Evolutionary conservation across 2,113 vertebrate species (phyloP).

Genomic region (Jaculus jaculus): DNA sequence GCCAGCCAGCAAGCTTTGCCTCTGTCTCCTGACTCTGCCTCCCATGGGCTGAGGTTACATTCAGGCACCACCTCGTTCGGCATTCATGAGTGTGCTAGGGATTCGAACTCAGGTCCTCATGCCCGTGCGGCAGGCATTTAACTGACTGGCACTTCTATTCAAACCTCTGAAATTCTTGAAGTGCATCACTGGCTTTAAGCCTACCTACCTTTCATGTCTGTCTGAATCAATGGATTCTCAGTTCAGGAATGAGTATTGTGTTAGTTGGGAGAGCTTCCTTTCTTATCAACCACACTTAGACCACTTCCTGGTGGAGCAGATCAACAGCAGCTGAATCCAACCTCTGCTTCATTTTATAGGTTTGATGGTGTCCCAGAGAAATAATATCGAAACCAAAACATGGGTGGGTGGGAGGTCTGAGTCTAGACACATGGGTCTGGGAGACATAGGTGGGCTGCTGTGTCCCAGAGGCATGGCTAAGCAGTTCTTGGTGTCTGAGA

Average conservation of each 20-base stretch:
- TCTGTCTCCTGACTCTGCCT: too few relatives aligned
- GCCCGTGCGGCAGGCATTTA: too few relatives aligned
- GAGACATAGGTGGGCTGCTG: background rate
- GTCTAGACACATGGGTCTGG: slow-evolving; percentile 25
- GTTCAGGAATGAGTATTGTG: background rate
- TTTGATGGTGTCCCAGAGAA: background rate
- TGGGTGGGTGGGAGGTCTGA: slow-evolving; percentile 23
- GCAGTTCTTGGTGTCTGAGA: slow-evolving; percentile 56
- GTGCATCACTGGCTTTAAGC: too few relatives aligned
- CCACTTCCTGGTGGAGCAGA: slow-evolving; percentile 18
- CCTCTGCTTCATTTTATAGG: background rate
- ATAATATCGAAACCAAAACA: slow-evolving; percentile 30
- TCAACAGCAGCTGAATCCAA: slow-evolving; percentile 47
- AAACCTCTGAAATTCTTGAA: too few relatives aligned
- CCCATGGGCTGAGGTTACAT: too few relatives aligned
- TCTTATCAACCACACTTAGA: background rate
- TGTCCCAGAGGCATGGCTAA: slow-evolving; percentile 27
- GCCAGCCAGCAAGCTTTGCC: too few relatives aligned
- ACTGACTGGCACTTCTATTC: too few relatives aligned
- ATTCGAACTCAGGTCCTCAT: too few relatives aligned
- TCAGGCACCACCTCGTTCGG: too few relatives aligned
- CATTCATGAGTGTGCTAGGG: too few relatives aligned
- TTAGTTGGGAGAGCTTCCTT: slow-evolving; percentile 17
- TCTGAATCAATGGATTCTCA: too few relatives aligned
- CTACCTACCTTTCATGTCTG: too few relatives aligned